These are phyloP conservation scores for Nycticryphes semicollaris DNA, from an alignment of 2,113 vertebrate species.

Conservation along the genomic window DNA sequence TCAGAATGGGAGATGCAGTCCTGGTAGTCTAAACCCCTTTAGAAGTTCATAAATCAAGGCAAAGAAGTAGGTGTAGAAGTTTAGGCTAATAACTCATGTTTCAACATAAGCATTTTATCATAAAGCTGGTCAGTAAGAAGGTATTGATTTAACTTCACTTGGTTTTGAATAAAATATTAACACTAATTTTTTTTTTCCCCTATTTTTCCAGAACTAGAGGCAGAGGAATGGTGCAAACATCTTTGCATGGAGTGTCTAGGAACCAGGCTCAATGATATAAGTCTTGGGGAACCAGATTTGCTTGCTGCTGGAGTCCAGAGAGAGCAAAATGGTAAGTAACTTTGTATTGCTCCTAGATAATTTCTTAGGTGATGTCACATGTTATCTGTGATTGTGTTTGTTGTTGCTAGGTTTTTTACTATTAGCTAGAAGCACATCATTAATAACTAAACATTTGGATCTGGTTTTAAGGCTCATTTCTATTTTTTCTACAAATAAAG, in stretches of 20 bases:
- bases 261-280: slow-evolving; percentile 95
- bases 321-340: slow-evolving; percentile 93
- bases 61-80: neutral
- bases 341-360: neutral
- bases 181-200: neutral
- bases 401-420: neutral
- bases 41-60: neutral
- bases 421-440: neutral
- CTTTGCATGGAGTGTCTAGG: slow-evolving; percentile 96
- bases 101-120: neutral
- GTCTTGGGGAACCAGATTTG: slow-evolving; percentile 96
- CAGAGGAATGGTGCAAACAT: slow-evolving; percentile 98
- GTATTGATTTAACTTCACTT: neutral
- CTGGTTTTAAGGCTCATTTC: neutral
- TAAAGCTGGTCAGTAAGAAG: neutral
- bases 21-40: neutral
- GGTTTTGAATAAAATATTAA: neutral
- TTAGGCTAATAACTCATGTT: neutral
- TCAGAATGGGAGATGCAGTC: neutral
- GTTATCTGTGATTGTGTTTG: neutral
- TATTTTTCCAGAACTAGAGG: slow-evolving; percentile 88
- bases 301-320: slow-evolving; percentile 96
- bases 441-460: neutral
- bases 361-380: neutral
- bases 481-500: neutral